Evolutionary conservation across 1,140 invertebrate species (phyloP), one percentile per base, ranked within the genome.

Genomic region (Nasonia longicornis): DNA sequence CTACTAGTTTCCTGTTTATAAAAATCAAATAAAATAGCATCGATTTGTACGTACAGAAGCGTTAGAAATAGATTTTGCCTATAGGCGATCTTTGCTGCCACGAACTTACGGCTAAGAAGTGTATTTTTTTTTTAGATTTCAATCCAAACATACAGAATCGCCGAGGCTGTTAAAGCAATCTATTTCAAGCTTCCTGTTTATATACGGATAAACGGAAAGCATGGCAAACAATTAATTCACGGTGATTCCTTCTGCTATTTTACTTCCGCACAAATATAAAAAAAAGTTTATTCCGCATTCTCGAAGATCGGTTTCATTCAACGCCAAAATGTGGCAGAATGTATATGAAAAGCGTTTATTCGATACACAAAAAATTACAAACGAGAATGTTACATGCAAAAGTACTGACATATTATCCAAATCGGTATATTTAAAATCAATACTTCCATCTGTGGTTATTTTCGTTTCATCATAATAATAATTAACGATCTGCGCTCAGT

Each of bases 121-220:
- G 11, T 77, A 71, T 81, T 77, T 81, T 77, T 77, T 81, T 77
- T 71, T 77, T 38, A 77, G 52, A 72, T 76, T 69, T 58, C 22
- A 76, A n/a, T 81, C 63, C 38, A 81, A 81, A 81, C 80, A 66
- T 45, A 74, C 75, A 48, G 12, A 72, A 45, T 10, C 67, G 16
- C 7, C 29, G 31, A n/a, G 2, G 12, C 31, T 66, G 35, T 66
- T 66, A 64, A 48, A 45, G 2, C 35, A 48, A 77, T 69, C 38
- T 81, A 81, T 81, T 81, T 72, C 6, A 26, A 77, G 74, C 48
- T 29, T 3, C 6, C 1, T 76, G 67, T 76, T 81, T 77, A 35
- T 38, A 38, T 16, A 69, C 38, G 26, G 26, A 77, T 81, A 81
- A 38, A 71, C 79, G 12, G 11, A 48, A 58, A 58, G 22, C 20